These are phyloP conservation scores for Aythya baeri DNA, from an alignment of 2,113 vertebrate genomes.

Conservation along the genomic window DNA sequence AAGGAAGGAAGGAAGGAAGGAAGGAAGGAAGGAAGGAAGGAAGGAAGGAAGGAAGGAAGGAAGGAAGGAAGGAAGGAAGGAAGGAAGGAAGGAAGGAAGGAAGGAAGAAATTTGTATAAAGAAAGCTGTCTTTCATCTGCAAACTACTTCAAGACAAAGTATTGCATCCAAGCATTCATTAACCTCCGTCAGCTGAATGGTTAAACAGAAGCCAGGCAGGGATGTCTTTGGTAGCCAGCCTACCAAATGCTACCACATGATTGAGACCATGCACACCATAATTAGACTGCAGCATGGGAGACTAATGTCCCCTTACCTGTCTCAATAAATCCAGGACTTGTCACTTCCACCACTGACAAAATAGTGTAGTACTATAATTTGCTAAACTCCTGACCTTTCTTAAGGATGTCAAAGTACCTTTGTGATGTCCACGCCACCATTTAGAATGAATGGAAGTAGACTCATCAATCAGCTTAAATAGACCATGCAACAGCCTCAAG, in stretches of 20 bases:
- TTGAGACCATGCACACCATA: not conserved
- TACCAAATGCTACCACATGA: not conserved
- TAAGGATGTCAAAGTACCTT: not conserved
- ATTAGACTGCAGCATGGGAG: not conserved
- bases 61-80: not conserved
- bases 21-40: not conserved
- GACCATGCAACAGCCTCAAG: not conserved
- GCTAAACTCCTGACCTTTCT: slow-evolving; percentile 39
- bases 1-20: too few species aligned
- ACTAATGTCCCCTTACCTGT: not conserved
- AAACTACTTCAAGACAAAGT: not conserved
- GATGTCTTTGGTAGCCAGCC: not conserved
- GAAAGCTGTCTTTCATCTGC: not conserved
- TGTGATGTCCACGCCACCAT: not conserved
- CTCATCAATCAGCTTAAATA: slow-evolving; percentile 26
- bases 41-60: not conserved
- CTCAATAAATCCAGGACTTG: not conserved
- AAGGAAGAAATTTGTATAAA: not conserved
- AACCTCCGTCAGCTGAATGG: not conserved
- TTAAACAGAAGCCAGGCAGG: not conserved
- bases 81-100: too few species aligned
- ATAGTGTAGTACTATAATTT: not conserved
- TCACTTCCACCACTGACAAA: not conserved
- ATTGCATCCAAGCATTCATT: not conserved
- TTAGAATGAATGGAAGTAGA: not conserved